Evolutionary conservation across 2,113 vertebrate genomes (phyloP).

Genomic region (Glaucomys volans): DNA sequence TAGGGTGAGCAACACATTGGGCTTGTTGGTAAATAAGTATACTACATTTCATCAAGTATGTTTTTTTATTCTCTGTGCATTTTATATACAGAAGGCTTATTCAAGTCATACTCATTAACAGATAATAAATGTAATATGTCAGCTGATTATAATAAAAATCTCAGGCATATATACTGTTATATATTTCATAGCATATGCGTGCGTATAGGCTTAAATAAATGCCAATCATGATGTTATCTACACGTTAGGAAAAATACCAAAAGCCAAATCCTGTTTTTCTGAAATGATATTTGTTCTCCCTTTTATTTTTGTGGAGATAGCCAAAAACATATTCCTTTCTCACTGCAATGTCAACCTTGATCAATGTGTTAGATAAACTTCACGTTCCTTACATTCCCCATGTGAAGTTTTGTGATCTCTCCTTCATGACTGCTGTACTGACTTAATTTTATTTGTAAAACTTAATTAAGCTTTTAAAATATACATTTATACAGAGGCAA

Average conservation of each 20-base stretch:
- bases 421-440: background rate
- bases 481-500: no score
- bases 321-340: background rate
- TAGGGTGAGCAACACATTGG: background rate
- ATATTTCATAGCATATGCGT: background rate
- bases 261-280: background rate
- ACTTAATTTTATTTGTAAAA: slow-evolving; percentile 25
- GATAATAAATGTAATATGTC: background rate
- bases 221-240: background rate
- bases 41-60: background rate
- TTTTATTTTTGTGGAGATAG: background rate
- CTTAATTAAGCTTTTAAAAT: background rate
- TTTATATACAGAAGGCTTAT: background rate
- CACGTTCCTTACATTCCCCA: background rate
- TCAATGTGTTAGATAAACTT: background rate
- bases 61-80: background rate
- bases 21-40: background rate
- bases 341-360: background rate
- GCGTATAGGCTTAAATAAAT: slow-evolving; percentile 19
- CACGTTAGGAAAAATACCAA: background rate
- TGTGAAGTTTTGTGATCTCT: background rate
- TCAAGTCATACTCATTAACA: slow-evolving; percentile 1
- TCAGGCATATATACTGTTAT: background rate
- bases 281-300: background rate
- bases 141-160: background rate